Percentiles rank a stretch among this genome's conserved stretches.
These are phyloP conservation scores for Oncorhynchus nerka DNA, from an alignment of 2,113 vertebrate species.

Conservation along the genomic window DNA sequence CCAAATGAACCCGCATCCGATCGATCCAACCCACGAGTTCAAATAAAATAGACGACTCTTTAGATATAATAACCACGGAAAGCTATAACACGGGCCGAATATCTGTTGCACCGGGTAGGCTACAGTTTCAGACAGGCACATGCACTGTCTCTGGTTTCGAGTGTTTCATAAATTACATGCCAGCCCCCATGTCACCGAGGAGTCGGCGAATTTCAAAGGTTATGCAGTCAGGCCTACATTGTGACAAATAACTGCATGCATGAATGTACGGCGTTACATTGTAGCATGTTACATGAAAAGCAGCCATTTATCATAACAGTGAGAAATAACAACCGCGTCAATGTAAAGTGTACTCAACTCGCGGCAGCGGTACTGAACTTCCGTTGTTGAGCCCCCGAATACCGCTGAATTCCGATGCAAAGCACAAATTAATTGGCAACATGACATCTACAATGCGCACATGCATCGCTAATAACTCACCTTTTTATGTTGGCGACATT, in stretches of 20 bases:
- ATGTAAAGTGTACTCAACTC: not conserved
- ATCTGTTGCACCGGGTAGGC: conserved; percentile 9
- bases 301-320: not conserved
- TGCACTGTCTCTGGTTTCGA: conserved; percentile 38
- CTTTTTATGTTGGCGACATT: conserved; percentile 36
- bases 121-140: not conserved
- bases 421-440: not conserved
- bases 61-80: not conserved
- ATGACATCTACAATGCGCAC: not conserved
- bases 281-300: not conserved
- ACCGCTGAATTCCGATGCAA: not conserved
- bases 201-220: not conserved
- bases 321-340: too few relatives aligned
- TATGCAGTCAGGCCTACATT: not conserved
- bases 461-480: conserved; percentile 32
- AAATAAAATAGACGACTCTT: not conserved
- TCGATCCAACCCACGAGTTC: not conserved
- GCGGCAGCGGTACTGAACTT: not conserved
- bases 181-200: not conserved
- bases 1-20: not conserved
- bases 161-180: conserved; percentile 20
- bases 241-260: not conserved
- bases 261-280: not conserved
- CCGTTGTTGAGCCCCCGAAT: not conserved
- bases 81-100: not conserved